Percentiles rank a stretch among this genome's conserved stretches.
These are phyloP conservation scores for Antennarius maculatus DNA, from an alignment of 2,797 vertebrate genomes.

Conservation along the genomic window DNA sequence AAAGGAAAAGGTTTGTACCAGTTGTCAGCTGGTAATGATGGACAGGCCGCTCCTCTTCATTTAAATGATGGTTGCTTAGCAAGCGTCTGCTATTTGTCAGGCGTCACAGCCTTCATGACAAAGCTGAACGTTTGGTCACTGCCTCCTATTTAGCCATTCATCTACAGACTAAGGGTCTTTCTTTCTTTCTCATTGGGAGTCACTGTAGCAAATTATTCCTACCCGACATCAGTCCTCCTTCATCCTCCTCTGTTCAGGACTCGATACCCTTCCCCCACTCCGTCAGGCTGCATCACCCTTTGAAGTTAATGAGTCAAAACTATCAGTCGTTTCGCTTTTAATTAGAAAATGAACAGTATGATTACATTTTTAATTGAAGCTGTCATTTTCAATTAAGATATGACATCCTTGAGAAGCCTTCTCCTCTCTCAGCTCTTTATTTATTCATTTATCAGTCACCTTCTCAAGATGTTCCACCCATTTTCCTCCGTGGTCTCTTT, in stretches of 20 bases:
- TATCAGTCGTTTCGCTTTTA: slow-evolving; percentile 83
- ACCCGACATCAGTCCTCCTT: slow-evolving; percentile 30
- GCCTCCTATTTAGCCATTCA: slow-evolving; percentile 32
- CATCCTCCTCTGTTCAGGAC: slow-evolving; percentile 44
- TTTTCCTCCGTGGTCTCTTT: slow-evolving; percentile 35
- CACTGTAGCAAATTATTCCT: slow-evolving; percentile 55
- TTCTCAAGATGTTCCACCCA: slow-evolving; percentile 54
- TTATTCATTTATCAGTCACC: slow-evolving; percentile 64
- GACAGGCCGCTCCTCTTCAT: neutral
- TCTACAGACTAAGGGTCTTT: slow-evolving; percentile 24
- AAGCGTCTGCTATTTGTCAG: slow-evolving; percentile 29
- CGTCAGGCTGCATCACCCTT: slow-evolving; percentile 69
- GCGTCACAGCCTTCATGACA: slow-evolving; percentile 30
- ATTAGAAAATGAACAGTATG: slow-evolving; percentile 84
- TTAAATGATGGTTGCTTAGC: slow-evolving; percentile 16
- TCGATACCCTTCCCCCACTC: slow-evolving; percentile 61
- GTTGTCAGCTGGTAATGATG: slow-evolving; percentile 26
- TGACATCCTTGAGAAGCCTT: slow-evolving; percentile 77
- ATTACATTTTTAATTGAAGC: slow-evolving; percentile 88
- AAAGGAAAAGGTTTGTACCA: slow-evolving; percentile 6
- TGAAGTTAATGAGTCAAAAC: slow-evolving; percentile 88
- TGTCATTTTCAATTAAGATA: slow-evolving; percentile 87
- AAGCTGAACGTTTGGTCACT: slow-evolving; percentile 20
- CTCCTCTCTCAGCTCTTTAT: slow-evolving; percentile 53
- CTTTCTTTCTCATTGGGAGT: slow-evolving; percentile 36